Conservation (phyloP, 2,113 vertebrate species). For the Anthoscopus minutus region DNA sequence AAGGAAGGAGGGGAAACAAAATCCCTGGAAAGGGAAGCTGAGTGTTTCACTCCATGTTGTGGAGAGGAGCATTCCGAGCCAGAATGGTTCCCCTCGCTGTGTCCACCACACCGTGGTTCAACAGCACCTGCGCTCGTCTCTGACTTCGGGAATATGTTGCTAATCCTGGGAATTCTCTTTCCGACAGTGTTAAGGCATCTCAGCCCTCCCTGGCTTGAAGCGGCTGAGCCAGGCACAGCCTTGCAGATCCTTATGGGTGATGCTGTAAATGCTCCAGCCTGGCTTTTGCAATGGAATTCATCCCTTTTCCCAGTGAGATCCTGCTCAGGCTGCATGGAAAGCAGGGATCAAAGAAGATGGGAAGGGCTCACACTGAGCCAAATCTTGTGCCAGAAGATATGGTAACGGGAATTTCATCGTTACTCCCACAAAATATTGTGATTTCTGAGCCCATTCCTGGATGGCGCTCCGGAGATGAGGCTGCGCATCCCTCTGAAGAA, state of each 20-base stretch:
- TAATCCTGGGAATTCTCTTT: constrained; percentile 37
- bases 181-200: not conserved
- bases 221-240: not conserved
- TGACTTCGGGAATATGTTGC: not conserved
- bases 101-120: rapidly evolving
- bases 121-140: rapidly evolving
- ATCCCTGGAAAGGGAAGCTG: not conserved
- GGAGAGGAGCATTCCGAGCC: not conserved
- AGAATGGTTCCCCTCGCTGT: rapidly evolving
- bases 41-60: rapidly evolving
- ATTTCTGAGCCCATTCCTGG: not conserved
- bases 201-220: not conserved
- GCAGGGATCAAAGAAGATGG: rapidly evolving
- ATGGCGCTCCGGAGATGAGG: not conserved
- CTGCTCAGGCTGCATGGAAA: rapidly evolving
- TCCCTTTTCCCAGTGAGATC: not conserved
- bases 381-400: not conserved
- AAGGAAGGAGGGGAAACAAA: not conserved
- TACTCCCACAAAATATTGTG: not conserved
- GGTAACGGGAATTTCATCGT: not conserved
- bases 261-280: not conserved
- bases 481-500: not conserved
- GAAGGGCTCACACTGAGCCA: not conserved
- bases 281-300: not conserved
- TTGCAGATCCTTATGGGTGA: not conserved